Evolutionary conservation across 1,140 invertebrate species (phyloP), one percentile per base, ranked within the genome.

Genomic region (Aphaenogaster ashmeadi): DNA sequence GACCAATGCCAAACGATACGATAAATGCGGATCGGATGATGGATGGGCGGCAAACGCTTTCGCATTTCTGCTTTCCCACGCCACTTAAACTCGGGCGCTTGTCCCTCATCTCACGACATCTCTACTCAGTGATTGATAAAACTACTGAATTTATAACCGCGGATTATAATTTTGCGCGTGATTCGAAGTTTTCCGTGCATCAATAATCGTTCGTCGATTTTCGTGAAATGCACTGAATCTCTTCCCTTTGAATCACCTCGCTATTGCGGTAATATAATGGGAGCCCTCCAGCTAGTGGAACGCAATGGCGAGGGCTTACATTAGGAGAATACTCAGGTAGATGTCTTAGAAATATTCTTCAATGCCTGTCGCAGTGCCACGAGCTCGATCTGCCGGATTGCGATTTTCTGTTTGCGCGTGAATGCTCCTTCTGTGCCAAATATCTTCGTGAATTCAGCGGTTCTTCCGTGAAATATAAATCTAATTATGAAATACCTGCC

Each of bases 21-120:
- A 91, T 91, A 84, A 83, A 89, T 75, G 72, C 85, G 90, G 87
- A 91, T 91, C 90, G 88, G 90, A 91, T 91, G 90, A 91, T 91
- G 90, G 90, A 91, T 91, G 89, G 75, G 84, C 88, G 74, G 54
- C 89, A n/a, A 87, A 85, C 80, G 79, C 81, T 81, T 27, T 87
- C 87, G 69, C 90, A 87, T 87, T 89, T 85, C 90, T 85, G 52
- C 80, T 89, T 91, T 91, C 90, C 90, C 90, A 91, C 90, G 80
- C 89, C 90, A 91, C 90, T 91, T 91, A 91, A 91, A 89, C 56
- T 77, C 64, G 78, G 60, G 47, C 64, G 60, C 86, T 36, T 54
- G 44, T 87, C 50, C 66, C 79, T 58, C 44, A 38, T 56, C 38
- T 50, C 64, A 36, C 80, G 89, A 88, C 86, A 77, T 88, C 77